Percentiles rank a stretch among this genome's conserved stretches.
Conservation (phyloP, 2,113 vertebrate genomes). For the Ochotona princeps region DNA sequence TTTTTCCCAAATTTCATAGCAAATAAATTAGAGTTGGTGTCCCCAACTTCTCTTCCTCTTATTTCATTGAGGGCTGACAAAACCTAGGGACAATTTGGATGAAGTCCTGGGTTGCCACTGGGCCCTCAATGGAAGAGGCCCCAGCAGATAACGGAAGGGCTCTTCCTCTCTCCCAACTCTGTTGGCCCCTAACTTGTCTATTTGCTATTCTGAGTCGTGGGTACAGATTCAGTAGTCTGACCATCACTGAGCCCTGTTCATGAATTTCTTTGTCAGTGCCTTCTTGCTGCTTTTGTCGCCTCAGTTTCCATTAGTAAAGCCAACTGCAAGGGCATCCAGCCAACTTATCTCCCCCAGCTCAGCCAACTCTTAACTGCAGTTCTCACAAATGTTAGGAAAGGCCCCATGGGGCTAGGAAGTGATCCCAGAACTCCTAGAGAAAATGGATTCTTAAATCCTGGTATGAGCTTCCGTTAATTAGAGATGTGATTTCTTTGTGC, state of each 20-base stretch:
- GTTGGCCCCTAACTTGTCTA: slow-evolving; percentile 49
- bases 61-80: slow-evolving; percentile 5
- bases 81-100: neutral
- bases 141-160: slow-evolving; percentile 42
- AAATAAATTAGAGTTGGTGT: neutral
- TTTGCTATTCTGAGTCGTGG: slow-evolving; percentile 59
- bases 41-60: neutral
- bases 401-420: slow-evolving; percentile 22
- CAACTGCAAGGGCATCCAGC: slow-evolving; percentile 63
- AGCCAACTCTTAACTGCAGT: slow-evolving; percentile 37
- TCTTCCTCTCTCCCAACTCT: slow-evolving; percentile 60
- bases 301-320: slow-evolving; percentile 74
- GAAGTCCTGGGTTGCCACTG: neutral
- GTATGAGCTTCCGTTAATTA: neutral
- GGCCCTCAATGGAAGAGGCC: neutral
- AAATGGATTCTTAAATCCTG: slow-evolving; percentile 41
- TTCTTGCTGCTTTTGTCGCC: slow-evolving; percentile 64
- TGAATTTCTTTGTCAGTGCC: slow-evolving; percentile 69
- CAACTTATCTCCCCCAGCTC: slow-evolving; percentile 59
- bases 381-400: slow-evolving; percentile 62
- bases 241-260: slow-evolving; percentile 75
- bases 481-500: slow-evolving; percentile 16
- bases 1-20: neutral
- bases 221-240: slow-evolving; percentile 59
- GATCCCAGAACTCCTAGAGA: slow-evolving; percentile 30